Percentiles rank a stretch among this genome's conserved stretches.
Evolutionary conservation across 2,888 invertebrate species (phyloP).

Genomic region (Apodemia zela): DNA sequence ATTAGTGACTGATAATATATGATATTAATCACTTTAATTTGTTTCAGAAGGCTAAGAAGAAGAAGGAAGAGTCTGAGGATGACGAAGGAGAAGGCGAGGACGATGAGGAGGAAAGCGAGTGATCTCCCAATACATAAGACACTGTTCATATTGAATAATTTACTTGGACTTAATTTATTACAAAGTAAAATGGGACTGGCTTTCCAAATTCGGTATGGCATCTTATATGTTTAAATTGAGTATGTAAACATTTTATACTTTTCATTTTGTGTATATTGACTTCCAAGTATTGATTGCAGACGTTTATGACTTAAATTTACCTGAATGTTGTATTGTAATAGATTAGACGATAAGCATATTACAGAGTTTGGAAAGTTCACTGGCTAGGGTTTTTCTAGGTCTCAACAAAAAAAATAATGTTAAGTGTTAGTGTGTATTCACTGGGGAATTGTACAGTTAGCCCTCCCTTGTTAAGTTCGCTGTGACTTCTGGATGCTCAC

Average conservation of each 20-base stretch:
- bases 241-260: constrained; percentile 21
- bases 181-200: constrained; percentile 75
- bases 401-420: constrained; percentile 68
- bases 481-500: constrained; percentile 76
- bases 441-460: constrained; percentile 80
- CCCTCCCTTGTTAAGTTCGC: constrained; percentile 79
- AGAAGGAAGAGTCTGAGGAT: constrained; percentile 83
- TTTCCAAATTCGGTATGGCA: constrained; percentile 72
- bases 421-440: constrained; percentile 80
- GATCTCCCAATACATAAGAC: constrained; percentile 71
- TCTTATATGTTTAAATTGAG: constrained; percentile 17
- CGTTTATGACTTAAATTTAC: constrained; percentile 27
- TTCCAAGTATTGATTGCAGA: constrained; percentile 32
- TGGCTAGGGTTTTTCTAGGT: constrained; percentile 67
- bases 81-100: constrained; percentile 82
- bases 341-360: constrained; percentile 43
- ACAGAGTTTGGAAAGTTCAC: constrained; percentile 77
- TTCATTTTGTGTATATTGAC: constrained; percentile 26
- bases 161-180: constrained; percentile 80
- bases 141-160: constrained; percentile 79
- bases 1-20: too few relatives aligned
- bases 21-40: constrained; percentile 26
- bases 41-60: constrained; percentile 74
- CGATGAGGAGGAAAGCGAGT: constrained; percentile 84
- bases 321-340: constrained; percentile 43